Conservation (phyloP, 2,113 vertebrate genomes). For the Dromiciops gliroides region DNA sequence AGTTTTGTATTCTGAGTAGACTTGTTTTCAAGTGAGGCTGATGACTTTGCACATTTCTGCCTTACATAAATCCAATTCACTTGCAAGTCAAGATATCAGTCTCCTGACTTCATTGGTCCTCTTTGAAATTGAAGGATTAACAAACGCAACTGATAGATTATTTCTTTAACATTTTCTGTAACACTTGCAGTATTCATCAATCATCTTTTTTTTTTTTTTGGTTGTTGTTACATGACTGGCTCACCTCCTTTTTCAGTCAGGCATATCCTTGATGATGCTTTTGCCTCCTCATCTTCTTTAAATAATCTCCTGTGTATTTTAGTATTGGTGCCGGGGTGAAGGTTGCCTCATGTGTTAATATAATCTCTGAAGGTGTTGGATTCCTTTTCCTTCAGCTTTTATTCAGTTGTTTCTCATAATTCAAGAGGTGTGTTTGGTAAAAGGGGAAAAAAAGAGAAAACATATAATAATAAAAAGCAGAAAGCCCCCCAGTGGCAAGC, state of each 20-base stretch:
- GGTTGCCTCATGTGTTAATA: constrained; percentile 58
- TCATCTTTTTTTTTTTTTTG: constrained; percentile 57
- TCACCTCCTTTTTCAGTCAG: background rate
- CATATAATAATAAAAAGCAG: constrained; percentile 73
- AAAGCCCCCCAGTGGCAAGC: constrained; percentile 76
- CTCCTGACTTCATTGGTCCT: too few species aligned
- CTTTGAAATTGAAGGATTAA: too few species aligned
- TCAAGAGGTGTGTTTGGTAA: constrained; percentile 69
- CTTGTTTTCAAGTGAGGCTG: background rate
- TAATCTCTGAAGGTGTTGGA: constrained; percentile 64
- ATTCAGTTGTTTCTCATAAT: constrained; percentile 80
- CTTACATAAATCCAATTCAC: background rate
- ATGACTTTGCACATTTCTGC: background rate
- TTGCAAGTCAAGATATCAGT: too few species aligned
- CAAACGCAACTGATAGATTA: background rate
- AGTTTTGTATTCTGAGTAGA: constrained; percentile 58
- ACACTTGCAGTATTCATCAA: constrained; percentile 27
- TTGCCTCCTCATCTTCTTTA: constrained; percentile 53
- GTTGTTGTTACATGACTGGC: background rate
- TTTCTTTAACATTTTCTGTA: background rate
- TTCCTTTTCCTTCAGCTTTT: constrained; percentile 61
- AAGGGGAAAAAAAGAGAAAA: constrained; percentile 58
- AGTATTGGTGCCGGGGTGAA: constrained; percentile 62
- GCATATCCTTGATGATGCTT: background rate
- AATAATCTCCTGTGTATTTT: constrained; percentile 65